Conservation (phyloP, 2,113 vertebrate genomes). For the Eidolon helvum region DNA sequence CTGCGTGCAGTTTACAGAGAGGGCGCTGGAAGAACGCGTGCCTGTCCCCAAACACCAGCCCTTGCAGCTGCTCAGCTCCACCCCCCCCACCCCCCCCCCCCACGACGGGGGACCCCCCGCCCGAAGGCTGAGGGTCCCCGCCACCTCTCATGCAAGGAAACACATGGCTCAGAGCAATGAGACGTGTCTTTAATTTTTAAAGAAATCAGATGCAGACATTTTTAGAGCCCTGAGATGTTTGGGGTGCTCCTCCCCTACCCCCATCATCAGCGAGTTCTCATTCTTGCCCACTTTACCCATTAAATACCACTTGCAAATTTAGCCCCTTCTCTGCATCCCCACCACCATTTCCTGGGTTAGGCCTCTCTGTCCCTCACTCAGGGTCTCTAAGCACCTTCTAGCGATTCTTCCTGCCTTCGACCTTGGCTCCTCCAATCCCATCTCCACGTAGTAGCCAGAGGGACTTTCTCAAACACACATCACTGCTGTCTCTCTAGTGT, state of each 20-base stretch:
- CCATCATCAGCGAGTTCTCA: background rate
- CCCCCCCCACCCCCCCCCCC: background rate
- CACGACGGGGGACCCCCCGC: too few species aligned
- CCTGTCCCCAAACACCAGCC: slow-evolving; percentile 50
- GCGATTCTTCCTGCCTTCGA: background rate
- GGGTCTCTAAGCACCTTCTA: too few species aligned
- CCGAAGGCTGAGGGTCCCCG: background rate
- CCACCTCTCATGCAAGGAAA: slow-evolving; percentile 40
- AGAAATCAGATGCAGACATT: background rate
- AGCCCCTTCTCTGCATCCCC: background rate
- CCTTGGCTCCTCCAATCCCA: background rate
- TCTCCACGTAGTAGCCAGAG: background rate
- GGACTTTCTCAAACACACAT: background rate
- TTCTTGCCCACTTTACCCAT: background rate
- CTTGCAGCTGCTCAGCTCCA: slow-evolving; percentile 42
- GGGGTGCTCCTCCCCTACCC: background rate
- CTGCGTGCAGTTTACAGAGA: slow-evolving; percentile 15
- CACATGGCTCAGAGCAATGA: background rate
- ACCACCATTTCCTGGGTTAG: background rate
- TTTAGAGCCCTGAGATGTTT: background rate
- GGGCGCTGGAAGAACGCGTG: slow-evolving; percentile 8
- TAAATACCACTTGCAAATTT: background rate
- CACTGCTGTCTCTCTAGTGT: background rate
- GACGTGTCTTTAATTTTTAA: slow-evolving; percentile 19
- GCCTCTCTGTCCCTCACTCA: too few species aligned